These are phyloP conservation scores for Eilema sororculum DNA, from an alignment of 2,888 invertebrate genomes.

Conservation along the genomic window DNA sequence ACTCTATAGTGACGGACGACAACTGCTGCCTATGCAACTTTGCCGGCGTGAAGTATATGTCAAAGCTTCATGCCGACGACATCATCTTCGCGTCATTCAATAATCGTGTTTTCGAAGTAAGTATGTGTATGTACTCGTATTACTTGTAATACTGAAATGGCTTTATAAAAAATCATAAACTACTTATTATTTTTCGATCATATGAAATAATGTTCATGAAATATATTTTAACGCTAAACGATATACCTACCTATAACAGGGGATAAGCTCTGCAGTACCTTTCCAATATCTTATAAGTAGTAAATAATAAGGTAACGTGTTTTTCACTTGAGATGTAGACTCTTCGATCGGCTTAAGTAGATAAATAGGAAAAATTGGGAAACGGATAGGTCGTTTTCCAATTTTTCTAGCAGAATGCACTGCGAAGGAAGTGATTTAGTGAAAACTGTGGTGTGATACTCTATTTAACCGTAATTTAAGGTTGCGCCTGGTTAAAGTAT, in stretches of 20 bases:
- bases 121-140: conserved; percentile 33
- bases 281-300: neutral
- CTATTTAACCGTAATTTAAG: no score
- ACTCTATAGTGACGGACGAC: conserved; percentile 92
- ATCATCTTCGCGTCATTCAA: conserved; percentile 95
- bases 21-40: conserved; percentile 96
- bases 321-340: neutral
- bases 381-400: neutral
- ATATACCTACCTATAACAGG: neutral
- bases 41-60: conserved; percentile 93
- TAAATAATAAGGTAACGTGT: neutral
- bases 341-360: neutral
- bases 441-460: neutral
- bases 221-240: neutral
- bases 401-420: neutral
- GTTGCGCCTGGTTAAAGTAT: neutral
- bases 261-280: neutral
- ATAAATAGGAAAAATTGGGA: neutral
- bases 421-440: neutral
- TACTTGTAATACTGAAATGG: neutral
- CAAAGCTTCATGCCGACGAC: conserved; percentile 91
- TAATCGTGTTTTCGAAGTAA: conserved; percentile 94
- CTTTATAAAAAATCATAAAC: neutral
- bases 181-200: neutral
- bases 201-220: neutral